phyloP scores from a whole-genome alignment of 1,140 invertebrate genomes.

The Uloborus diversus region DNA sequence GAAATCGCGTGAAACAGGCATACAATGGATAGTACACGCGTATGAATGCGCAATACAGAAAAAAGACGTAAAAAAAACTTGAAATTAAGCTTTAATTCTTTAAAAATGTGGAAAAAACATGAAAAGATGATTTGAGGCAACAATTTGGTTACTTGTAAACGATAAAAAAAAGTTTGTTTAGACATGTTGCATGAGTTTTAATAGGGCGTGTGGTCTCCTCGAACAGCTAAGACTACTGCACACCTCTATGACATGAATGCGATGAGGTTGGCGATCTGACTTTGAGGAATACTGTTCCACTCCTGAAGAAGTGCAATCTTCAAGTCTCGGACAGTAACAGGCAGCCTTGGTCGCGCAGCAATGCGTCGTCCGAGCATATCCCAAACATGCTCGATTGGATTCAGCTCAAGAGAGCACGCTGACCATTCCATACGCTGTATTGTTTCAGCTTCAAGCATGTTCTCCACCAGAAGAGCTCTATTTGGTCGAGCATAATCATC shows the following conservation, averaged over 20 bases:
- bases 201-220: not conserved
- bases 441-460: too few relatives aligned
- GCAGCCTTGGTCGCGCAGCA: too few relatives aligned
- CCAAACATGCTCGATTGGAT: too few relatives aligned
- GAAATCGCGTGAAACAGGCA: not conserved
- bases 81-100: not conserved
- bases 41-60: not conserved
- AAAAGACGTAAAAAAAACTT: not conserved
- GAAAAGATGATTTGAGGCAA: not conserved
- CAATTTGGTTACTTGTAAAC: not conserved
- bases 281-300: not conserved
- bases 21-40: not conserved
- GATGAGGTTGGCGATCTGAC: conserved; percentile 2
- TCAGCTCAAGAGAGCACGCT: too few relatives aligned
- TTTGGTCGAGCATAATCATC: not conserved
- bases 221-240: not conserved
- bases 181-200: not conserved
- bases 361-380: too few relatives aligned
- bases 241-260: not conserved
- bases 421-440: too few relatives aligned
- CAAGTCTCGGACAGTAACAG: too few relatives aligned
- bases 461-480: not conserved
- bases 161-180: not conserved
- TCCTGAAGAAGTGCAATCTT: conserved; percentile 1
- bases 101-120: not conserved